Evolutionary conservation across 2,888 invertebrate genomes (phyloP), one percentile per base, ranked within the genome.

Genomic region (Nemotelus nigrinus): DNA sequence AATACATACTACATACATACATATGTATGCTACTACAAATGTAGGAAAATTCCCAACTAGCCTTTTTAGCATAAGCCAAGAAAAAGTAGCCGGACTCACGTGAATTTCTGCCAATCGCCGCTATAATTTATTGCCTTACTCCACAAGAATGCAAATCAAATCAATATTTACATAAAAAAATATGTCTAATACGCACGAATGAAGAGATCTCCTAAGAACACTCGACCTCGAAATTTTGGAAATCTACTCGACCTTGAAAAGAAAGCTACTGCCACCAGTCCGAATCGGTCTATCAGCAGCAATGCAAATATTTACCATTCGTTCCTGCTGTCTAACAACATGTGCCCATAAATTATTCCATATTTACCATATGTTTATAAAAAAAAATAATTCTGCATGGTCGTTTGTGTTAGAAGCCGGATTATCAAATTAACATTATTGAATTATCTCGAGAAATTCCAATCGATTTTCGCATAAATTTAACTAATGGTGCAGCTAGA

Each of bases 181-280:
- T 25, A 25, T 25, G 25, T 25, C 25, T 25, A 25, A 25, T 25
- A 25, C 25, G 25, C 25, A 25, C 25, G 25, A 25, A 25, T 25
- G 25, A 25, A 25, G 25, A 25, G 25, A 25, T 25, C 25, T 25
- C 25, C 25, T 25, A 25, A 25, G 25, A 25, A 25, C 25, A 25
- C 25, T 25, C 25, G 25, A 25, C 25, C 25, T 25, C 25, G 25
- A 25, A 25, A 25, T 25, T 25, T 25, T 25, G 25, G 25, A 25
- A 25, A 25, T 25, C 70, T 70, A 7, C 55, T 7, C 70, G 70
- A 70, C 70, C 70, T 70, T 70, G 70, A 70, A n/a, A 47, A 70
- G 70, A 70, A 70, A 70, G 70, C 55, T 70, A 3, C 63, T 1
- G 25, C 25, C 25, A 25, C 25, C 25, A 25, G 25, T 25, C 25